Base-by-base conservation (phyloP, 1,140 invertebrate species). In the Aphelenchoides besseyi region DNA sequence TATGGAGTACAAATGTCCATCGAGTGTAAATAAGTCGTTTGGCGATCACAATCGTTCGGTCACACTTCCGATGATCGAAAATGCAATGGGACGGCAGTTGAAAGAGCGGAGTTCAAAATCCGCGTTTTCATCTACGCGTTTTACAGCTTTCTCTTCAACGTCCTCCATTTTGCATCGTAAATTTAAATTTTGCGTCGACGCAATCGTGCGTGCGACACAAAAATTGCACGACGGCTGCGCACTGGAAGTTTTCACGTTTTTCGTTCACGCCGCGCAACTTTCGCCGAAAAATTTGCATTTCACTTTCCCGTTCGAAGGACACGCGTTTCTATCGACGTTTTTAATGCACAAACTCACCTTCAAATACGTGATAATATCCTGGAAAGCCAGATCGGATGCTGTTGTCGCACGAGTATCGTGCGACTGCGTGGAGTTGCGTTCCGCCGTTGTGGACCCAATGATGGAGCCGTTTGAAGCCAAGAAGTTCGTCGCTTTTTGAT, bases 391-490 rank as follows among this genome's bases (percentile, higher is more conserved):
- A 5, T 23, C 55, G 5, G 55, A 5, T 23, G 41, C 41, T 12
- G 41, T 48, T 23, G 41, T 48, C 5, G 55, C 55, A 5, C 5
- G 55, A 41, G 37, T 5, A 5, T 59, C 5, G 55, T 18, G 5
- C 55, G 55, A 23, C 55, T 59, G 55, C 5, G 55, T 29, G 12
- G 55, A 48, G 41, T 23, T 23, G 41, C 23, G 41, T 12, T 23
- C 23, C 5, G 55, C 55, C 55, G 55, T 59, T 59, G 55, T 59
- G 55, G 55, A 59, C 55, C 55, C 55, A 8, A 59, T 59, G 5
- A 8, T 59, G 55, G 23, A 5, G 18, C 26, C 18, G 55, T 5
- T 8, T 59, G 55, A 48, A 48, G 41, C 23, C 41, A 12, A 23
- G 41, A 12, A 23, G 41, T 48, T 48, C 41, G 12, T 16, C 41